These are phyloP conservation scores for Hermaeophaga mercurialis DNA, from an alignment of 2,888 invertebrate species.

Conservation along the genomic window DNA sequence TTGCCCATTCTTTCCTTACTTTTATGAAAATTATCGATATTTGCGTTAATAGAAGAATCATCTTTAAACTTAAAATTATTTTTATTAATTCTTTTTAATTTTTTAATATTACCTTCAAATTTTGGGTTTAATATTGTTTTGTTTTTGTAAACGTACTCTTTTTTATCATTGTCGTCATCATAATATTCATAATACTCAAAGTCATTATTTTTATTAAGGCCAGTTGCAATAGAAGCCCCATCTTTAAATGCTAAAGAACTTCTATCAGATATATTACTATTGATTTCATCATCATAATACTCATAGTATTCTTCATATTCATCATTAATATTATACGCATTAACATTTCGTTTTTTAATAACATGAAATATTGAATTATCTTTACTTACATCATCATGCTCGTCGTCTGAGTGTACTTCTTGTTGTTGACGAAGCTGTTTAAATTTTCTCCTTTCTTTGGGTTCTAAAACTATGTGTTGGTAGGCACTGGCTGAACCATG, in stretches of 20 bases:
- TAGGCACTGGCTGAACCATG: constrained; percentile 21
- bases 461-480: constrained; percentile 31
- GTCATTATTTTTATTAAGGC: neutral
- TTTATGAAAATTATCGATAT: neutral
- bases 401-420: constrained; percentile 14
- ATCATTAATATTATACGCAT: neutral
- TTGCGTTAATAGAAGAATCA: neutral
- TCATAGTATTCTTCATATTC: constrained; percentile 22
- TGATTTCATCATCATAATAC: constrained; percentile 19
- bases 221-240: neutral
- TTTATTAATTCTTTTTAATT: neutral
- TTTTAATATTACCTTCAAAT: constrained; percentile 1
- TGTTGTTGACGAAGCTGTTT: constrained; percentile 18
- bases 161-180: neutral
- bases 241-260: neutral
- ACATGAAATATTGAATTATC: neutral
- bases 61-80: neutral
- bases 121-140: neutral
- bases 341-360: constrained; percentile 4
- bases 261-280: neutral
- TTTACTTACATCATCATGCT: constrained; percentile 37
- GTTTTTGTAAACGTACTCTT: neutral
- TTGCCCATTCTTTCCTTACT: too few species aligned
- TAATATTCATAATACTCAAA: constrained; percentile 20
- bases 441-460: constrained; percentile 20